Evolutionary conservation across 2,113 vertebrate species (phyloP), one percentile per base, ranked within the genome.

Genomic region (Psittacara wagleri): DNA sequence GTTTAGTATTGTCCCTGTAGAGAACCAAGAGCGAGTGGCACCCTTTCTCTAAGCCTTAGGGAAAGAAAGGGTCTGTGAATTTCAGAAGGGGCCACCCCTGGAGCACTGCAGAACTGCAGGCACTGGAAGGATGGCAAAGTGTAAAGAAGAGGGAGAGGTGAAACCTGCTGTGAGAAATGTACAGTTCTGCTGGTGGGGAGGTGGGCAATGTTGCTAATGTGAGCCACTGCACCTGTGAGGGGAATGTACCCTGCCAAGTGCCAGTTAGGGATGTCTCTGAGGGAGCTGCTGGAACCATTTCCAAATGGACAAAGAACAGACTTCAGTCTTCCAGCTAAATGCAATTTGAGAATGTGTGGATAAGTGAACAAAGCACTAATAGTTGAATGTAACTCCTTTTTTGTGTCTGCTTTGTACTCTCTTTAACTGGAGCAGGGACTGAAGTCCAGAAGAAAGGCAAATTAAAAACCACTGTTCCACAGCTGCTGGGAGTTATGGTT

Each of bases 1-100:
- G 23, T 28, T 0, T 0, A 77, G n/a, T 61, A 39, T 29, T n/a
- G 9, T 62, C 23, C 4, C 27, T 14, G 16, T n/a, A 52, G 31
- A 68, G 35, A 74, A 41, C 27, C 27, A 28, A 17, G 51, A n/a
- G 73, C 4, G 63, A 64, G 44, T 17, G 55, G 63, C 7, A 23
- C 2, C 9, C 27, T 84, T 48, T n/a, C 22, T 66, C 75, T 16
- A 48, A 16, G 29, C 13, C n/a, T 48, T 18, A 17, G 22, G 25
- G 19, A 51, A 63, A 68, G 19, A 51, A 63, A 68, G 29, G 14
- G 33, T 11, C 66, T n/a, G 12, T 13, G 37, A 22, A 75, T 54
- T 74, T 52, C 54, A 15, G 22, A 73, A 72, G 11, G 17, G 9
- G 51, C 24, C 41, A 17, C 15, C 1, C 2, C 63, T 69, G 63